phyloP scores from a whole-genome alignment of 2,113 vertebrate genomes.

The Raja brachyura region DNA sequence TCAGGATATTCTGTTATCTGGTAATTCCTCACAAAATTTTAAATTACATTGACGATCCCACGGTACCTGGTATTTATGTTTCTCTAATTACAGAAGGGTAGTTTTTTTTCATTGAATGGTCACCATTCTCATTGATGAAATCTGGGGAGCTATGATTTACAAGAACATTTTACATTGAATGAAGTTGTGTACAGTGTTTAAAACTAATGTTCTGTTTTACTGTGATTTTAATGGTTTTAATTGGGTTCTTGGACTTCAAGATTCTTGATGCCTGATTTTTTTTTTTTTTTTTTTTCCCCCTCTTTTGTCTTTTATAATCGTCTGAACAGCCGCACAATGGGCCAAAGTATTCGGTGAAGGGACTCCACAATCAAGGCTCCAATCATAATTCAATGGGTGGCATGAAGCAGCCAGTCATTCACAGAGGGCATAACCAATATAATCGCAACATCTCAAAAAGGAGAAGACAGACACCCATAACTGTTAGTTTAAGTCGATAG shows the following conservation, averaged over 20 bases:
- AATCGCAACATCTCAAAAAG: conserved; percentile 83
- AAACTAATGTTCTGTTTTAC: background rate
- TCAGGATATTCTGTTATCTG: no score
- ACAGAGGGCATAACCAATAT: conserved; percentile 76
- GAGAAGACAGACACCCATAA: conserved; percentile 76
- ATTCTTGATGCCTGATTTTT: background rate
- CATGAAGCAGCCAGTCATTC: conserved; percentile 61
- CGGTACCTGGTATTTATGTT: background rate
- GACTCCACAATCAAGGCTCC: conserved; percentile 66
- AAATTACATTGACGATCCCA: no score
- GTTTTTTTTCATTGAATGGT: background rate
- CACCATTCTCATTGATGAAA: no score
- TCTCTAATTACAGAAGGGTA: no score
- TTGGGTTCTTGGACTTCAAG: background rate
- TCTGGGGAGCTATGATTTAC: background rate
- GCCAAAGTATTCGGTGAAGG: conserved; percentile 81
- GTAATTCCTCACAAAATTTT: no score
- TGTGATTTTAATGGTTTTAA: background rate
- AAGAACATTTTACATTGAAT: background rate
- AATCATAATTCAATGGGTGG: conserved; percentile 61
- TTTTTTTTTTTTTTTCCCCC: no score
- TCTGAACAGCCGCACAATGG: conserved; percentile 63
- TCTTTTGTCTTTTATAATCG: conserved; percentile 2
- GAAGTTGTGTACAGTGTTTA: background rate
- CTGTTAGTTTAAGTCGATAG: conserved; percentile 90